These are phyloP conservation scores for Parauchenoglanis ngamensis DNA, from an alignment of 2,797 vertebrate genomes.

Conservation along the genomic window DNA sequence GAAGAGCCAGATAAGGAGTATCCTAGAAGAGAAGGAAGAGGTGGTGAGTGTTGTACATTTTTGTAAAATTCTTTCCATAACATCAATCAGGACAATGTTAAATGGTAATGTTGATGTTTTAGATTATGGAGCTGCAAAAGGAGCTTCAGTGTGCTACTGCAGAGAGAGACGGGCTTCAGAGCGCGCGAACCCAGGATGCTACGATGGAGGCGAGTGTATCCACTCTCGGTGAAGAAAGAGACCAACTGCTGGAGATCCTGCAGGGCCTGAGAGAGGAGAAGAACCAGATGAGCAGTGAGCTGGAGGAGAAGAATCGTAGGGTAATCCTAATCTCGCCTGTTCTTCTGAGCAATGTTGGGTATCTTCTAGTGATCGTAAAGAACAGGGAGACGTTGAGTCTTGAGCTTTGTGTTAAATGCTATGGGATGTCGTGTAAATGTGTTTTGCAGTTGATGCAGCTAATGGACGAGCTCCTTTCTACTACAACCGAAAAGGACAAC, in stretches of 20 bases:
- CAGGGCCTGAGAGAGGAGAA: constrained; percentile 63
- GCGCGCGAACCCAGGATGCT: constrained; percentile 35
- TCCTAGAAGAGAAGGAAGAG: constrained; percentile 62
- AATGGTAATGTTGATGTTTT: not conserved
- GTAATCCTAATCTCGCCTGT: constrained; percentile 43
- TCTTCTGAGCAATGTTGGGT: not conserved
- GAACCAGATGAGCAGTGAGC: constrained; percentile 62
- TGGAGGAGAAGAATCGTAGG: constrained; percentile 66
- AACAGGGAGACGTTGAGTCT: too few species aligned
- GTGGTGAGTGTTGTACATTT: constrained; percentile 50
- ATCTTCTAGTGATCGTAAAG: not conserved
- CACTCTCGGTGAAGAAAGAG: constrained; percentile 67
- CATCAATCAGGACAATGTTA: not conserved
- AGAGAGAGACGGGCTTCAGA: constrained; percentile 23
- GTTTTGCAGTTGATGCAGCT: constrained; percentile 33
- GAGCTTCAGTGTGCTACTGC: constrained; percentile 34
- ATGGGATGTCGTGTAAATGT: not conserved
- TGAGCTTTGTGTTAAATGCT: not conserved
- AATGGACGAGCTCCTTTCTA: constrained; percentile 24
- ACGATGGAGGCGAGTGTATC: constrained; percentile 57
- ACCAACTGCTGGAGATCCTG: constrained; percentile 65
- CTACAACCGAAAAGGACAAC: constrained; percentile 47
- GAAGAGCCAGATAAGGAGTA: constrained; percentile 61
- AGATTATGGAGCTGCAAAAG: constrained; percentile 38
- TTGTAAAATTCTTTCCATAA: not conserved